Base-by-base conservation (phyloP, 2,797 vertebrate species). In the Sitta carolinensis region DNA sequence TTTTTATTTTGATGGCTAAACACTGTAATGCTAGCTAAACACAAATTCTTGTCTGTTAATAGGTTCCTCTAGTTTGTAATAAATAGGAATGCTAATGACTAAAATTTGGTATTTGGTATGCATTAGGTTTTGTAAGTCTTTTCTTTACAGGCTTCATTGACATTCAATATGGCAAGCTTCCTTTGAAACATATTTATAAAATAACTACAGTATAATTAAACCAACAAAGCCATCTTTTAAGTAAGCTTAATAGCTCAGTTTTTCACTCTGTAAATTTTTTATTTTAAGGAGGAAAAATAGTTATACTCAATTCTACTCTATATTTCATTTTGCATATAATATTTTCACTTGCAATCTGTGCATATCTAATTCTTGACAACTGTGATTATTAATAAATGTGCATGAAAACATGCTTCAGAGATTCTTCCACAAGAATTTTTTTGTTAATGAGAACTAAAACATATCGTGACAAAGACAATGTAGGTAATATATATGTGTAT, bases 161-260 rank as follows among this genome's bases (percentile, higher is more conserved):
- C 97, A 98, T 98, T 97, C 97, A 98, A 97, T 98, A 97, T 97
- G 96, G 97, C 96, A 98, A 97, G 97, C 97, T 97, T 98, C 96
- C 97, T 97, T 97, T 98, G 98, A 98, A 98, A 98, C 94, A 97
- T 98, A 98, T 98, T 98, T 98, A 98, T 98, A 98, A 98, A 98
- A 98, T 98, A 98, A 98, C 96, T 97, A 96, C 97, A 96, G 97
- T 98, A 97, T 98, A 98, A 98, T 98, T 98, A 98, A 98, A 96
- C 96, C 97, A 98, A 98, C 98, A 98, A 98, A 98, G 97, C 96
- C 97, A 97, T 98, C 97, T 98, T 98, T 98, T 97, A 97, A 97
- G 96, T 96, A 97, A 97, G 96, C 96, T 97, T 98, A 98, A 98
- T 97, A 98, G 97, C 95, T 97, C 88, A 30, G 86, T 43, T 93